A percentile compares a stretch with the other conserved stretches of the same genome.
Evolutionary conservation across 2,797 vertebrate genomes (phyloP).

Genomic region (Pseudopleuronectes americanus): DNA sequence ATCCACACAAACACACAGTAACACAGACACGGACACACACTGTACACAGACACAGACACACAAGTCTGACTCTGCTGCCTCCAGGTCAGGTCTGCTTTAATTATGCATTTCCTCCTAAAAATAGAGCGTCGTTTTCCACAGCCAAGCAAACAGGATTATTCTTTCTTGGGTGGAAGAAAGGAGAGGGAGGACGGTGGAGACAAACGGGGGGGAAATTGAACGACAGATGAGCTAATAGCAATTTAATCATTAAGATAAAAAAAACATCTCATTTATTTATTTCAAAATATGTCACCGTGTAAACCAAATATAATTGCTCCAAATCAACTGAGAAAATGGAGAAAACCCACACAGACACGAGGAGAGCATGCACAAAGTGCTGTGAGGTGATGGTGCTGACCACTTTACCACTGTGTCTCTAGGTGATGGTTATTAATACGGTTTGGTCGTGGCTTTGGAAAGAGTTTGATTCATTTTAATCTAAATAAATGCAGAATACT

Average conservation of each 20-base stretch:
- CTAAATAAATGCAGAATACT: too few relatives aligned
- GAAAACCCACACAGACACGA: too few relatives aligned
- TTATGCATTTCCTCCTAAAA: slow-evolving; percentile 81
- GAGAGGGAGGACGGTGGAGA: slow-evolving; percentile 19
- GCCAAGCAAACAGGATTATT: slow-evolving; percentile 73
- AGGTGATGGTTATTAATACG: too few relatives aligned
- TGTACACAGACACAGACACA: background rate
- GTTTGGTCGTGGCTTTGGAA: too few relatives aligned
- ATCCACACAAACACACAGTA: background rate
- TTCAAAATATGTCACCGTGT: background rate
- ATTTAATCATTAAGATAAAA: background rate
- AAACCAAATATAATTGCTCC: background rate
- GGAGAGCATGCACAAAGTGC: too few relatives aligned
- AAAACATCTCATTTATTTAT: background rate
- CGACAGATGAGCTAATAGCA: slow-evolving; percentile 21
- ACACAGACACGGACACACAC: background rate
- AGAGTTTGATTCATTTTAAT: too few relatives aligned
- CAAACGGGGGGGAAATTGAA: background rate
- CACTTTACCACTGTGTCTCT: too few relatives aligned
- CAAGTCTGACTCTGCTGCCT: slow-evolving; percentile 50
- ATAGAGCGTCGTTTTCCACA: slow-evolving; percentile 71
- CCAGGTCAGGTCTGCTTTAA: slow-evolving; percentile 74
- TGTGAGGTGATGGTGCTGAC: too few relatives aligned
- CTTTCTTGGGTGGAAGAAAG: slow-evolving; percentile 66
- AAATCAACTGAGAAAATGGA: background rate